Percentiles rank a stretch among this genome's conserved stretches.
phyloP scores from a whole-genome alignment of 2,113 vertebrate genomes.

The Pica pica region DNA sequence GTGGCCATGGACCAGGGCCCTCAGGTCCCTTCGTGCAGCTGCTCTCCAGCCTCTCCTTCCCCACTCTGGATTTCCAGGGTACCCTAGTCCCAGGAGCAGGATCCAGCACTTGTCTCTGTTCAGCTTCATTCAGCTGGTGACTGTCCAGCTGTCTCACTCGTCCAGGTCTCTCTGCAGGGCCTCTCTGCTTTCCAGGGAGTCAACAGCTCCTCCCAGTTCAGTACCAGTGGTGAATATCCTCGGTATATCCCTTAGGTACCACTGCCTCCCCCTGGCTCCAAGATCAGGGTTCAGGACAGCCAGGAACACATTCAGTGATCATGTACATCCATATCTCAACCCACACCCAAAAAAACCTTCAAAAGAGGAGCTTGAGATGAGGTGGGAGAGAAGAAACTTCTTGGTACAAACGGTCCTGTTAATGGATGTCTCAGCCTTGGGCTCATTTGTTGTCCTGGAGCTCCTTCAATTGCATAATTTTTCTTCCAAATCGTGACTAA shows the following conservation, averaged over 20 bases:
- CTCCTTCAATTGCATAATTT: conserved; percentile 37
- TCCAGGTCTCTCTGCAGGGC: not conserved
- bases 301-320: not conserved
- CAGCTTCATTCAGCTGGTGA: not conserved
- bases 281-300: no score
- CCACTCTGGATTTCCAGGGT: not conserved
- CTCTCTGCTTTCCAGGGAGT: not conserved
- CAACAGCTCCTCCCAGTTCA: not conserved
- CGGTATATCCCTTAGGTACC: not conserved
- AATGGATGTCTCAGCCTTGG: not conserved
- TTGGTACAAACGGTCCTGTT: not conserved
- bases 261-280: not conserved
- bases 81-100: not conserved
- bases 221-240: not conserved
- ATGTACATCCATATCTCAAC: not conserved
- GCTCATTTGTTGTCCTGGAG: not conserved
- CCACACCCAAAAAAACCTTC: not conserved
- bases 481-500: conserved; percentile 44
- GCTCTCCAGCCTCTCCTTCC: not conserved
- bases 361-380: not conserved
- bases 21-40: not conserved
- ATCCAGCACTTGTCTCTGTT: not conserved
- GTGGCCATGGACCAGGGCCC: not conserved
- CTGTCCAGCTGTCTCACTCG: not conserved
- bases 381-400: not conserved